These are phyloP conservation scores for Hemiprocne comata DNA, from an alignment of 2,113 vertebrate genomes.

Conservation along the genomic window DNA sequence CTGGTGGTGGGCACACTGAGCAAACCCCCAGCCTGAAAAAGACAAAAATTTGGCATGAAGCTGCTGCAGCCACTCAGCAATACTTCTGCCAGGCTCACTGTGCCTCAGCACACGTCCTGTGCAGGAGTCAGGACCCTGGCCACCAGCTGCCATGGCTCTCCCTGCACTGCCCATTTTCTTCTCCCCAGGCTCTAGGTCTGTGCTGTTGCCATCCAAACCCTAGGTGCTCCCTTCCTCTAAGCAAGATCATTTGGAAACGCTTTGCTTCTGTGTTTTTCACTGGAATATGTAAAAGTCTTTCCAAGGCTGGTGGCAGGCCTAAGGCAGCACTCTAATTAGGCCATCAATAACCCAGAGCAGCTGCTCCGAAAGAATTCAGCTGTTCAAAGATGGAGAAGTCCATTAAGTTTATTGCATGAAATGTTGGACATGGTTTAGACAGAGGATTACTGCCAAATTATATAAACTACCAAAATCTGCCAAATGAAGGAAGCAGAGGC, in stretches of 20 bases:
- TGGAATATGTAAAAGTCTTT: slow-evolving; percentile 70
- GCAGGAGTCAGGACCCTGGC: not conserved
- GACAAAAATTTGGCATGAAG: not conserved
- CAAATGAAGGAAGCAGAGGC: slow-evolving; percentile 5
- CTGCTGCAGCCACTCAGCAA: fast-evolving
- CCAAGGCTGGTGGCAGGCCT: slow-evolving; percentile 75
- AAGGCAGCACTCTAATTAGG: slow-evolving; percentile 89
- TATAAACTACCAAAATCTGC: slow-evolving; percentile 61
- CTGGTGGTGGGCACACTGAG: not conserved
- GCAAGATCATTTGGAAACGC: not conserved
- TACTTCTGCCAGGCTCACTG: not conserved
- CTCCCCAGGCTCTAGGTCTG: not conserved
- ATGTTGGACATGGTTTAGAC: slow-evolving; percentile 69
- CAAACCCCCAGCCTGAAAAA: not conserved
- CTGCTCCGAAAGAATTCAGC: slow-evolving; percentile 88
- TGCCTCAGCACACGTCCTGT: fast-evolving
- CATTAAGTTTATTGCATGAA: slow-evolving; percentile 79
- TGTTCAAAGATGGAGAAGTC: slow-evolving; percentile 79
- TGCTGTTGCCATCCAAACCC: not conserved
- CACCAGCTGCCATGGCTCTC: too few species aligned
- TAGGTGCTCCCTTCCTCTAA: fast-evolving
- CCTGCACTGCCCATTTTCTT: too few species aligned
- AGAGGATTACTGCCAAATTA: slow-evolving; percentile 69
- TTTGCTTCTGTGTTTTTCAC: not conserved
- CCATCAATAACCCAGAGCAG: slow-evolving; percentile 93